These are phyloP conservation scores for Apocheima hispidaria DNA, from an alignment of 2,888 invertebrate genomes.

Conservation along the genomic window DNA sequence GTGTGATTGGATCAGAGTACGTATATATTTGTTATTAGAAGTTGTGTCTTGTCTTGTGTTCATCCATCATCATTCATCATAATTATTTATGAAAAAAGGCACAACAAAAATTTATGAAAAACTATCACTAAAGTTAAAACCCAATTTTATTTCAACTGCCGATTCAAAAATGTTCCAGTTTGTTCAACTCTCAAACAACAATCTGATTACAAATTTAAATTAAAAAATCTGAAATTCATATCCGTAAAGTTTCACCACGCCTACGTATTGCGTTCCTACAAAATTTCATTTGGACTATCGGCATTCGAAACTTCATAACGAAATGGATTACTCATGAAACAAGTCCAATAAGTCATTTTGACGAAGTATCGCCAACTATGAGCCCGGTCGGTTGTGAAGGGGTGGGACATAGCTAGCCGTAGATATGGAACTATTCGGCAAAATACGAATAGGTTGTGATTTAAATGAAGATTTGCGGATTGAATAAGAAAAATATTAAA, in stretches of 20 bases:
- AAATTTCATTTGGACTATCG: constrained; percentile 34
- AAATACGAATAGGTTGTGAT: not conserved
- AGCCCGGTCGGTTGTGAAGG: not conserved
- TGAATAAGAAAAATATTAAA: too few species aligned
- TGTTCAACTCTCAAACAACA: constrained; percentile 41
- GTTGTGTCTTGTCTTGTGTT: too few species aligned
- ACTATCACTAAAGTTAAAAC: constrained; percentile 6
- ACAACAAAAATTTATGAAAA: not conserved
- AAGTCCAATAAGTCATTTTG: constrained; percentile 41
- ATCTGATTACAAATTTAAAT: constrained; percentile 46
- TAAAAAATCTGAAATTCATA: constrained; percentile 46
- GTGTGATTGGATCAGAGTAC: too few species aligned
- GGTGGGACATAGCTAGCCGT: constrained; percentile 13
- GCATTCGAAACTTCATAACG: constrained; percentile 28
- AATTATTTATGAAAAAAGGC: too few species aligned
- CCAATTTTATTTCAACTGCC: constrained; percentile 3
- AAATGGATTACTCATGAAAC: constrained; percentile 34
- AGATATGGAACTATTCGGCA: not conserved
- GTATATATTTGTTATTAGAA: too few species aligned
- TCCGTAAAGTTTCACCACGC: constrained; percentile 24
- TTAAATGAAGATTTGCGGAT: too few species aligned
- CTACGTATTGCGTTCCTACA: constrained; percentile 24
- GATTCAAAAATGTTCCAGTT: constrained; percentile 22
- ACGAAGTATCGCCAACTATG: constrained; percentile 36
- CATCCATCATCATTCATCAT: too few species aligned